Evolutionary conservation across 1,140 invertebrate species (phyloP).

Genomic region (Drosophila ironensis): DNA sequence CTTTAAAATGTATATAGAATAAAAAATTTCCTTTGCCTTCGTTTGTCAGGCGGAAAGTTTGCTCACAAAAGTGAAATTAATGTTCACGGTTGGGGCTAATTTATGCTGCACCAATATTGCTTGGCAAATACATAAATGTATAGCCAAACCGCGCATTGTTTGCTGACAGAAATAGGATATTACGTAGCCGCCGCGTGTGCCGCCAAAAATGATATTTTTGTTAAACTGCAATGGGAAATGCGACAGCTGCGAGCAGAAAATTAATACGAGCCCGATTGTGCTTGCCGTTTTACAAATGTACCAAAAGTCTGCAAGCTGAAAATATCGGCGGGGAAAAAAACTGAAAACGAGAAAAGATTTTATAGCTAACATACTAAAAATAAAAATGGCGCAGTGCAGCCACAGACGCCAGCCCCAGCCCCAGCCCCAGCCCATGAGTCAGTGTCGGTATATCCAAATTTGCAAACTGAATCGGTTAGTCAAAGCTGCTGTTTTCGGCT

Average conservation of each 20-base stretch:
- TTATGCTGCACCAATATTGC: slow-evolving; percentile 28
- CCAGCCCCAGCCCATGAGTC: slow-evolving; percentile 14
- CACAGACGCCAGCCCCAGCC: slow-evolving; percentile 3
- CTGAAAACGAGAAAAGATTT: slow-evolving; percentile 35
- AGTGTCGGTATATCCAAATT: slow-evolving; percentile 10
- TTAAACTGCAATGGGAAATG: slow-evolving; percentile 39
- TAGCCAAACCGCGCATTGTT: slow-evolving; percentile 22
- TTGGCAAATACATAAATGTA: slow-evolving; percentile 9
- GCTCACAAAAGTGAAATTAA: slow-evolving; percentile 46
- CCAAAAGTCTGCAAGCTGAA: background rate
- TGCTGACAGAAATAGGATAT: slow-evolving; percentile 49
- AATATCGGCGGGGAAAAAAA: too few species aligned
- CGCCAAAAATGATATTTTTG: slow-evolving; percentile 24
- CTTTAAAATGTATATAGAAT: slow-evolving; percentile 3
- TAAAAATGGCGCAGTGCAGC: slow-evolving; percentile 48
- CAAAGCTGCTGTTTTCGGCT: background rate
- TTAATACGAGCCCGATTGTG: slow-evolving; percentile 60
- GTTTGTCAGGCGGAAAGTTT: slow-evolving; percentile 20
- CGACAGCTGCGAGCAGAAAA: slow-evolving; percentile 64
- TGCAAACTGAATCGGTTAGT: slow-evolving; percentile 2
- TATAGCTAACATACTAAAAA: slow-evolving; percentile 63
- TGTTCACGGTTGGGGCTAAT: slow-evolving; percentile 40
- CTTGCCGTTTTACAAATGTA: slow-evolving; percentile 12
- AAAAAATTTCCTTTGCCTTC: slow-evolving; percentile 19
- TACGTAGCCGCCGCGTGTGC: slow-evolving; percentile 63